Percentiles rank a stretch among this genome's conserved stretches.
Conservation (phyloP, 2,888 invertebrate species). For the Theodoxus fluviatilis region DNA sequence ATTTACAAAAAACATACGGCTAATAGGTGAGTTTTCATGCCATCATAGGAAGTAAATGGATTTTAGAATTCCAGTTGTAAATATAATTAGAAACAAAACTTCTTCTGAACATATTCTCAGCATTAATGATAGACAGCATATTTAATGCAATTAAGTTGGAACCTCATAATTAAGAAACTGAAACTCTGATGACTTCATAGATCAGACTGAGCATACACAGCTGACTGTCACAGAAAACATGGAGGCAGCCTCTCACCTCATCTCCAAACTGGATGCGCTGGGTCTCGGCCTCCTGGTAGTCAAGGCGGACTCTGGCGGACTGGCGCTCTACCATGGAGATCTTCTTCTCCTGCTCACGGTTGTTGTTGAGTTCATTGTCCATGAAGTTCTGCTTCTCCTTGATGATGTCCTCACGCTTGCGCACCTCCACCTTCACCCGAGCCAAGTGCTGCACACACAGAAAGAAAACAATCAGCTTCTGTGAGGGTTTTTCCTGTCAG, state of each 20-base stretch:
- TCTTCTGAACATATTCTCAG: too few relatives aligned
- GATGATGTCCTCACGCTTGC: constrained; percentile 57
- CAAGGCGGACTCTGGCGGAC: constrained; percentile 53
- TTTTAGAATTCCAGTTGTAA: too few relatives aligned
- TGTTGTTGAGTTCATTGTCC: constrained; percentile 62
- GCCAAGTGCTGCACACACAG: constrained; percentile 56
- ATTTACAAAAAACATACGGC: too few relatives aligned
- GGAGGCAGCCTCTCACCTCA: constrained; percentile 50
- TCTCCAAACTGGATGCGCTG: constrained; percentile 61
- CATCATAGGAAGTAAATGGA: too few relatives aligned
- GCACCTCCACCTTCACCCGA: constrained; percentile 57
- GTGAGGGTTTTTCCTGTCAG: too few relatives aligned
- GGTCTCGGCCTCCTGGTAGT: constrained; percentile 59
- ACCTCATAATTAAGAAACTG: background rate
- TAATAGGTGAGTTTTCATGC: too few relatives aligned
- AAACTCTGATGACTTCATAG: background rate
- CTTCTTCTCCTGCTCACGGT: constrained; percentile 62
- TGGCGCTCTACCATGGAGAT: constrained; percentile 59
- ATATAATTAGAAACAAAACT: too few relatives aligned
- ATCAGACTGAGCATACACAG: background rate
- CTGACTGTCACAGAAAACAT: background rate
- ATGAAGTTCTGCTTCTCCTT: constrained; percentile 63
- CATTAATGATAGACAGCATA: too few relatives aligned
- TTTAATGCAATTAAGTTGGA: background rate
- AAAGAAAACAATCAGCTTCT: too few relatives aligned